A percentile compares a stretch with the other conserved stretches of the same genome.
phyloP scores from a whole-genome alignment of 2,113 vertebrate genomes.

The Eubucco bourcierii region DNA sequence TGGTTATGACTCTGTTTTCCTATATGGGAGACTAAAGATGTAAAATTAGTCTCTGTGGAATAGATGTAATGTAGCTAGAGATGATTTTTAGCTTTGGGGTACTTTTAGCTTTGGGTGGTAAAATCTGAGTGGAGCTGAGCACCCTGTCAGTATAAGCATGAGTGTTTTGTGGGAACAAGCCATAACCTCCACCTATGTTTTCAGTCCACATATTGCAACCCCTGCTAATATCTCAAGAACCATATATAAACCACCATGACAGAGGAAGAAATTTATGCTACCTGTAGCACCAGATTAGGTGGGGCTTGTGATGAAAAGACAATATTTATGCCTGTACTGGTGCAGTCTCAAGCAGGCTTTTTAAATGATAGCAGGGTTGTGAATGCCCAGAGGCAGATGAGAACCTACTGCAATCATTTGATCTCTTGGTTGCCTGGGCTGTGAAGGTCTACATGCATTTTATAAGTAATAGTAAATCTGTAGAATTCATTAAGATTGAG shows the following conservation, averaged over 20 bases:
- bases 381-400: background rate
- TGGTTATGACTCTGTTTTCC: background rate
- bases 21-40: background rate
- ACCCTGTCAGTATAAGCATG: rapidly evolving
- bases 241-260: background rate
- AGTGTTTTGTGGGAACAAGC: background rate
- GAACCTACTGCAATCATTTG: background rate
- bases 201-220: background rate
- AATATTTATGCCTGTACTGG: background rate
- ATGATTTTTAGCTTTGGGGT: background rate
- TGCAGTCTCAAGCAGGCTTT: background rate
- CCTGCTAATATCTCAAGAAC: background rate
- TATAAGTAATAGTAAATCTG: background rate
- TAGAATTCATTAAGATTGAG: background rate
- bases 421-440: constrained; percentile 32
- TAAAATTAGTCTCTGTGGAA: background rate
- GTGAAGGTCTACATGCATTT: background rate
- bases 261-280: background rate
- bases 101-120: rapidly evolving
- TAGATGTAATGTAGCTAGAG: background rate
- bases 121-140: background rate
- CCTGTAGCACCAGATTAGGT: background rate
- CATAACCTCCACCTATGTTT: background rate
- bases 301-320: background rate
- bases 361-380: background rate